Evolutionary conservation across 2,888 invertebrate genomes (phyloP).

Genomic region (Cactoblastis cactorum): DNA sequence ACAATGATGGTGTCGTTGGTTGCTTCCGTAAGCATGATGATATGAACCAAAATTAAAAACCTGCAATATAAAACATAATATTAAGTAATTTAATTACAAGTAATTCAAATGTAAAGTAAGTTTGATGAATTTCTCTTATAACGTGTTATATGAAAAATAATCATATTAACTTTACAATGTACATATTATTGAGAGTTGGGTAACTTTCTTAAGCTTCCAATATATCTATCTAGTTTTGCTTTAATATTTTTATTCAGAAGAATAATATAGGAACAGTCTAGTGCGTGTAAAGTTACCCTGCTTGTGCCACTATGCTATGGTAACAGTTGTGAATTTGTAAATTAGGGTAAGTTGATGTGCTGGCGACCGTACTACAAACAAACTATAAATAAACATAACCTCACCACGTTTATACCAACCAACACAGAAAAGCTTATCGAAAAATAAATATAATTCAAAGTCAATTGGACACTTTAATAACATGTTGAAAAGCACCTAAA

Average conservation of each 20-base stretch:
- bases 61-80: background rate
- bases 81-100: background rate
- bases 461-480: slow-evolving; percentile 14
- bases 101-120: background rate
- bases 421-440: slow-evolving; percentile 2
- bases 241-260: too few relatives aligned
- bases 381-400: background rate
- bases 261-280: too few relatives aligned
- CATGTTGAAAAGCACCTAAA: slow-evolving; percentile 8
- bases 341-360: too few relatives aligned
- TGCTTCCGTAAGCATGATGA: background rate
- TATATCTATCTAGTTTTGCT: too few relatives aligned
- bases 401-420: background rate
- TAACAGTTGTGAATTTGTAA: too few relatives aligned
- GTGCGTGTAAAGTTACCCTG: too few relatives aligned
- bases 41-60: slow-evolving; percentile 23
- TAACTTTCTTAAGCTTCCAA: too few relatives aligned
- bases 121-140: too few relatives aligned
- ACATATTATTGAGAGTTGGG: too few relatives aligned
- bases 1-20: background rate
- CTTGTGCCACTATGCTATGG: too few relatives aligned
- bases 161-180: too few relatives aligned
- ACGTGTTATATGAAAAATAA: too few relatives aligned
- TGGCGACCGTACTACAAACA: background rate
- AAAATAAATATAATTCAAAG: slow-evolving; percentile 11